Evolutionary conservation across 2,888 invertebrate species (phyloP), one percentile per base, ranked within the genome.

Genomic region (Panorpa germanica): DNA sequence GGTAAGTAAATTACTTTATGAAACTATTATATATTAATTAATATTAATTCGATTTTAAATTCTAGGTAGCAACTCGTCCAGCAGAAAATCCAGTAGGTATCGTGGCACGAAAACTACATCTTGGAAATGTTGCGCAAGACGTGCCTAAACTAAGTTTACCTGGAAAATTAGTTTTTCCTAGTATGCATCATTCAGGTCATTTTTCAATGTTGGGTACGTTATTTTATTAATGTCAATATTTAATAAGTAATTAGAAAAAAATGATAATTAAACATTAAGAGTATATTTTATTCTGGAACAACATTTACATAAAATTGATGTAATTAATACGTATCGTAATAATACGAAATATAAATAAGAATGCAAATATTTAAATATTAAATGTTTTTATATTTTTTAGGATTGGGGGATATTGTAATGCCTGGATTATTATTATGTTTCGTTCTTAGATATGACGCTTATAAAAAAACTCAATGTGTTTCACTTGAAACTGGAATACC

Each of bases 141-240:
- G 85, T 88, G 35, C 95, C 93, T 34, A 93, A 93, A 54, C 64
- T 95, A 40, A 91, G 91, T 41, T 65, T 95, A 46, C 95, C 95
- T 19, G 95, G 93, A 43, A 95, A 95, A 61, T 65, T 95, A 37
- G 90, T 95, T 39, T 95, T 95, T 60, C 95, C 95, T 35, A 90
- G 90, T 51, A 78, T 91, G 68, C 90, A 93, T 53, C 88, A 90
- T 53, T 71, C 76, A 44, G 93, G 91, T 43, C 91, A 93, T 57
- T 95, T 95, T 61, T 91, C 91, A 37, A 95, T 95, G 93, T 67
- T 95, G 38, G 81, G 74, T 52, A 11, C 41, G 41, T 37, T 2
- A 17, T 5, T 16, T 14, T 17, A 22, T 2, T 20, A n/a, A 10
- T 14, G 15, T n/a, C n/a, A n/a, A n/a, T n/a, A n/a, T n/a, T n/a